Evolutionary conservation across 2,113 vertebrate genomes (phyloP), one percentile per base, ranked within the genome.

Genomic region (Nansenia antarctica): DNA sequence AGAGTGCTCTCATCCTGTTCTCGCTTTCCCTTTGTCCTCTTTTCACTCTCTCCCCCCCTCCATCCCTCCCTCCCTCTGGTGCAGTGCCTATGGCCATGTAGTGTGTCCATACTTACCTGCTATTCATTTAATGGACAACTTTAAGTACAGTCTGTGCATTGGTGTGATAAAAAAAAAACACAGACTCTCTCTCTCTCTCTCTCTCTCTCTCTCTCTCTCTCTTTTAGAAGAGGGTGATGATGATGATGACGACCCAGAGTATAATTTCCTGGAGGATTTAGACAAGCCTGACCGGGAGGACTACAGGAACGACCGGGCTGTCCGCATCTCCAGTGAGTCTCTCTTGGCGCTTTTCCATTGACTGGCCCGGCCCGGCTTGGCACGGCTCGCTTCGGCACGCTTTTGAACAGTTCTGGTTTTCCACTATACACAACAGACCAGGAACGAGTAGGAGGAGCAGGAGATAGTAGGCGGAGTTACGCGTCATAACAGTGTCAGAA

Each of bases 181-280:
- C 9, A 5, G 0, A 1, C 3, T 18, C 24, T 59, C 29, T 57
- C 24, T 29, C 7, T 30, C 30, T 55, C 24, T 39, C n/a, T 22
- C 8, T 34, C 57, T 9, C 37, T 24, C 45, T 18, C 58, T 37
- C 80, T n/a, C 18, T 22, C 11, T 37, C 61, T 9, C 31, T 26
- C 58, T n/a, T 53, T 35, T 80, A 98, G 96, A 98, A 69, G 96
- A 98, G 34, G 94, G 84, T 0, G 97, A 98, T 30, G 97, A 99
- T 30, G 97, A 99, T 1, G 97, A 98, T 0, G 97, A 99, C 0
- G 97, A 98, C 62, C 98, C 98, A 0, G 98, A 99, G 54, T 99
- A 99, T 81, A 97, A 98, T 72, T 94, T 98, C 70, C 86, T 96
- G 67, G 97, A 98, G 0, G 98, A 99, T 66, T 84, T 92, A 22